Evolutionary conservation across 2,113 vertebrate species (phyloP).

Genomic region (Craseonycteris thonglongyai): DNA sequence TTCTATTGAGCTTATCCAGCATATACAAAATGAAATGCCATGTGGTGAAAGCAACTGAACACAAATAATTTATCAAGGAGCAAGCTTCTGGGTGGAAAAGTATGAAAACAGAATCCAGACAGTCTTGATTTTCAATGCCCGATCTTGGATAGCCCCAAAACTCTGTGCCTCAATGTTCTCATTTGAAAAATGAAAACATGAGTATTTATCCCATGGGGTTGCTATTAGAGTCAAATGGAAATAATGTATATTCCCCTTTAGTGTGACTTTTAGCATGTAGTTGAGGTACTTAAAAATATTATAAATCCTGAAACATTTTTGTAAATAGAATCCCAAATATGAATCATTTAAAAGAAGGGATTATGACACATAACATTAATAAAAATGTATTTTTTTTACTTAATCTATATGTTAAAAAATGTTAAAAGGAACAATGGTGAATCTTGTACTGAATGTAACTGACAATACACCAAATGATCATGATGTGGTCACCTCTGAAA

Average conservation of each 20-base stretch:
- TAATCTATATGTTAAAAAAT: neutral
- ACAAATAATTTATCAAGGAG: neutral
- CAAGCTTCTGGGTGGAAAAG: neutral
- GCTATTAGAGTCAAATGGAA: neutral
- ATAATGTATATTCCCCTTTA: neutral
- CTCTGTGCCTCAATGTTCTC: neutral
- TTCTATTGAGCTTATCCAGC: neutral
- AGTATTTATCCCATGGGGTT: neutral
- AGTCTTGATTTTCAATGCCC: neutral
- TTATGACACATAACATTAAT: neutral
- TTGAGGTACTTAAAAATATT: neutral
- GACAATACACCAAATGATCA: neutral
- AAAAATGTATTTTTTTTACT: neutral
- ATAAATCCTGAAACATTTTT: neutral
- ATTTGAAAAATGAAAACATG: neutral
- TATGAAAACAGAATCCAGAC: neutral
- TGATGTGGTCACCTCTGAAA: neutral
- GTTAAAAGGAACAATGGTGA: neutral
- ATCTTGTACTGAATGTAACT: neutral
- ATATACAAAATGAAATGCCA: fast-evolving
- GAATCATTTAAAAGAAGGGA: neutral
- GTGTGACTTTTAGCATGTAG: neutral
- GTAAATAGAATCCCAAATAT: neutral
- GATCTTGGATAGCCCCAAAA: neutral
- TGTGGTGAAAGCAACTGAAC: neutral